Base-by-base conservation (phyloP, 2,113 vertebrate species). In the Prochilodus magdalenae region DNA sequence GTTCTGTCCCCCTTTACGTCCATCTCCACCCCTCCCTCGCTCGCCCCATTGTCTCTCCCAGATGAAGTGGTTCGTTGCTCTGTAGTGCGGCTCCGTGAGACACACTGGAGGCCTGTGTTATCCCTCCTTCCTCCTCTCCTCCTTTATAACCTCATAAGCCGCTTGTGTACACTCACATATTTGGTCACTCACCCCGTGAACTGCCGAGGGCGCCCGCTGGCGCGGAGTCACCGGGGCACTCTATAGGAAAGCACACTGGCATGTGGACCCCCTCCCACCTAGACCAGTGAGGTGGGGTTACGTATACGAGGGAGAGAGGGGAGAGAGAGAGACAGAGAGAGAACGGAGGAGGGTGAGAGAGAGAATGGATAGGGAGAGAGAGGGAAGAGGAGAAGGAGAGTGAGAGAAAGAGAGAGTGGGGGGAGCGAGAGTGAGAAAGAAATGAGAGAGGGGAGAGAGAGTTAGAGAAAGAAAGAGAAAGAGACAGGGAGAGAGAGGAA, bases 121-220 rank as follows among this genome's bases (percentile, higher is more conserved):
- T 59, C 20, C 29, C 65, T 29, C 77, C 30, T 82, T 76, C 76
- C 83, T 36, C 36, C 59, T 47, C 47, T 73, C n/a, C 65, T 83
- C 2, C n/a, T 67, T 84, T 84, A 78, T 27, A 71, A 36, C 79
- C 69, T 65, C 67, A 75, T 81, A 73, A 77, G 65, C 49, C 69
- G 71, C 82, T 74, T 60, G 75, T 76, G 57, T 72, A 87, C 55
- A 65, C 85, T 59, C 82, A 77, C 84, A 83, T 86, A 86, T 76
- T 75, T 77, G 40, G 69, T 73, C n/a, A n/a, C n/a, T n/a, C n/a
- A n/a, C 75, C 73, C 24, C 26, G 47, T 67, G 83, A 82, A 59
- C 70, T 57, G 33, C n/a, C 7, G 67, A 44, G 57, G 24, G 63
- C 67, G 69, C 69, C 75, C 55, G 73, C 75, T 44, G 76, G 67